Evolutionary conservation across 1,140 invertebrate genomes (phyloP).

Genomic region (Adoxophyes honmai): DNA sequence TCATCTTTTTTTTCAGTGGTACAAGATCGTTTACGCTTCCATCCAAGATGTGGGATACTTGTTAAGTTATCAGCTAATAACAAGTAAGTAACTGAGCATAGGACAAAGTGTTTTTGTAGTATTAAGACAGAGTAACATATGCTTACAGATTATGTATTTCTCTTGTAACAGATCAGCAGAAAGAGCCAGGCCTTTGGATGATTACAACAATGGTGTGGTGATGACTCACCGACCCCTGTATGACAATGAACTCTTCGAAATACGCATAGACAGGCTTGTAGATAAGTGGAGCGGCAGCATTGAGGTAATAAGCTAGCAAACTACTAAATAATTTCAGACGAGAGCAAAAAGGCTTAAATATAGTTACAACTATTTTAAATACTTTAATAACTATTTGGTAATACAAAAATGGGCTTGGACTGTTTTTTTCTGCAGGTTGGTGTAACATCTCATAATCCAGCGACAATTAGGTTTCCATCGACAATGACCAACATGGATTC

Average conservation of each 20-base stretch:
- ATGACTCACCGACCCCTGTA: slow-evolving; percentile 92
- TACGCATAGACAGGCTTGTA: slow-evolving; percentile 92
- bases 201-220: slow-evolving; percentile 96
- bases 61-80: slow-evolving; percentile 92
- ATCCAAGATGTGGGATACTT: slow-evolving; percentile 90
- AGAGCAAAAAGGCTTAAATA: too few relatives aligned
- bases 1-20: slow-evolving; percentile 47
- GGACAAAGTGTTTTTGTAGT: background rate
- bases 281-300: slow-evolving; percentile 96
- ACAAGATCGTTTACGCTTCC: slow-evolving; percentile 88
- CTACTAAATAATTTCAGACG: too few relatives aligned
- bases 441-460: slow-evolving; percentile 95
- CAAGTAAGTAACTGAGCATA: slow-evolving; percentile 39
- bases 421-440: slow-evolving; percentile 84
- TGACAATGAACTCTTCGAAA: slow-evolving; percentile 96
- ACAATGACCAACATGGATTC: slow-evolving; percentile 98
- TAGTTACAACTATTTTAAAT: too few relatives aligned
- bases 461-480: slow-evolving; percentile 92
- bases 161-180: slow-evolving; percentile 84
- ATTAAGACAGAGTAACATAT: slow-evolving; percentile 10
- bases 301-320: slow-evolving; percentile 77
- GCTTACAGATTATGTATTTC: background rate
- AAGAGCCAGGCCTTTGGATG: slow-evolving; percentile 90
- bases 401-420: too few relatives aligned
- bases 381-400: too few relatives aligned